Evolutionary conservation across 1,140 invertebrate genomes (phyloP).

Genomic region (Pseudachorutes palmiensis): DNA sequence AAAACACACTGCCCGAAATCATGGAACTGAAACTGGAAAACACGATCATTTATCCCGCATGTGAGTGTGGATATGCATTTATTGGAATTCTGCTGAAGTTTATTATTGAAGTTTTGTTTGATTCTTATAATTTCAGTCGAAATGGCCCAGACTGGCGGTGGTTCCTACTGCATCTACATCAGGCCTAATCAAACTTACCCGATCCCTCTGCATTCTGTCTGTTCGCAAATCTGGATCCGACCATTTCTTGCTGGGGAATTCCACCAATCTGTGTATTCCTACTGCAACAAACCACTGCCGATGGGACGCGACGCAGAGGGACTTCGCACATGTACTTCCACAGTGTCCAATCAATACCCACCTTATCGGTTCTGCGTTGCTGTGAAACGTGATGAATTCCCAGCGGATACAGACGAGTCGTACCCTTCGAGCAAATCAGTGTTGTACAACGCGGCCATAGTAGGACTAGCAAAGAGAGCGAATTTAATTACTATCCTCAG

Average conservation of each 20-base stretch:
- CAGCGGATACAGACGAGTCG: conserved; percentile 49
- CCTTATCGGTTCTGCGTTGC: conserved; percentile 64
- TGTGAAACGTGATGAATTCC: conserved; percentile 69
- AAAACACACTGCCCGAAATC: conserved; percentile 63
- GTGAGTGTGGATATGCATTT: conserved; percentile 30
- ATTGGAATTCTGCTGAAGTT: background rate
- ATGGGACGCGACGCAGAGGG: conserved; percentile 19
- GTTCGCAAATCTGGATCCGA: conserved; percentile 37
- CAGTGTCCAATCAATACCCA: conserved; percentile 21
- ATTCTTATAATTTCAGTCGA: conserved; percentile 35
- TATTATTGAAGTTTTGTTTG: too few species aligned
- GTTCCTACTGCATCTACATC: conserved; percentile 28
- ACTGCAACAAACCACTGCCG: conserved; percentile 27
- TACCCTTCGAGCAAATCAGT: conserved; percentile 17
- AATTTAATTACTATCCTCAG: conserved; percentile 77
- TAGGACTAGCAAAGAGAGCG: conserved; percentile 54
- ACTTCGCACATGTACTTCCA: conserved; percentile 17
- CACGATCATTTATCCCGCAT: conserved; percentile 35
- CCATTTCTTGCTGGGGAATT: conserved; percentile 16
- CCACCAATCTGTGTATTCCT: conserved; percentile 18
- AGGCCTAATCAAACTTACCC: conserved; percentile 28
- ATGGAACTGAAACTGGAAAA: conserved; percentile 56
- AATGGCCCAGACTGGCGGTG: conserved; percentile 30
- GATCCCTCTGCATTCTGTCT: conserved; percentile 38
- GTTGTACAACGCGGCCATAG: too few species aligned